A percentile compares a stretch with the other conserved stretches of the same genome.
Evolutionary conservation across 2,797 vertebrate species (phyloP).

Genomic region (Myotis findleyi): DNA sequence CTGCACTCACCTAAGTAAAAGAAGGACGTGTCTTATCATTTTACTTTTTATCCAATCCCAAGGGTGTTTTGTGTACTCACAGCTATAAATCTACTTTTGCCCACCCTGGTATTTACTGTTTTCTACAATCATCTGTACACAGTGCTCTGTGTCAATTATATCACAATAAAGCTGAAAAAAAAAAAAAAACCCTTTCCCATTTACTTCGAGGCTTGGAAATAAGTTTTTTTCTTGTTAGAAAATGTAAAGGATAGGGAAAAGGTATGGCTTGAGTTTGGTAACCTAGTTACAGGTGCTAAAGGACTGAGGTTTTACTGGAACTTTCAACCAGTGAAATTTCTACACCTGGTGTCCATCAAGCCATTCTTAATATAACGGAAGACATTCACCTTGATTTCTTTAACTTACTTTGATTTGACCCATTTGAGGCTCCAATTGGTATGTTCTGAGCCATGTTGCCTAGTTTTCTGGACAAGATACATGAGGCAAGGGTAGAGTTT

Average conservation of each 20-base stretch:
- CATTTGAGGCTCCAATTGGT: background rate
- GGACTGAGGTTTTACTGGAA: background rate
- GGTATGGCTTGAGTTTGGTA: background rate
- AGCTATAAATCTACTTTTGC: background rate
- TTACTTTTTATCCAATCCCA: no score
- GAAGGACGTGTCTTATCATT: no score
- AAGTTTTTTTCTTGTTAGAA: background rate
- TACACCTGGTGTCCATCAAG: background rate
- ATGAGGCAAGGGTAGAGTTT: background rate
- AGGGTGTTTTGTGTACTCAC: background rate
- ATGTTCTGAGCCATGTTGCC: background rate
- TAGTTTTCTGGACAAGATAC: background rate
- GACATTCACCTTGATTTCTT: background rate
- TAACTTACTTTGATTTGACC: conserved; percentile 2
- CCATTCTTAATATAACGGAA: background rate
- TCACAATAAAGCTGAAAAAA: background rate
- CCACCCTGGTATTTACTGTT: background rate
- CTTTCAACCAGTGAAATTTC: background rate
- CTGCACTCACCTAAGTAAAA: no score
- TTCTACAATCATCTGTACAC: background rate
- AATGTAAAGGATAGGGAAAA: background rate
- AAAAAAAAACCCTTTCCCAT: background rate
- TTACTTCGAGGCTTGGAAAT: background rate
- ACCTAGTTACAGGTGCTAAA: background rate
- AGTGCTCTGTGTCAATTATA: background rate